Evolutionary conservation across 1,140 invertebrate species (phyloP).

Genomic region (Calycopis cecrops): DNA sequence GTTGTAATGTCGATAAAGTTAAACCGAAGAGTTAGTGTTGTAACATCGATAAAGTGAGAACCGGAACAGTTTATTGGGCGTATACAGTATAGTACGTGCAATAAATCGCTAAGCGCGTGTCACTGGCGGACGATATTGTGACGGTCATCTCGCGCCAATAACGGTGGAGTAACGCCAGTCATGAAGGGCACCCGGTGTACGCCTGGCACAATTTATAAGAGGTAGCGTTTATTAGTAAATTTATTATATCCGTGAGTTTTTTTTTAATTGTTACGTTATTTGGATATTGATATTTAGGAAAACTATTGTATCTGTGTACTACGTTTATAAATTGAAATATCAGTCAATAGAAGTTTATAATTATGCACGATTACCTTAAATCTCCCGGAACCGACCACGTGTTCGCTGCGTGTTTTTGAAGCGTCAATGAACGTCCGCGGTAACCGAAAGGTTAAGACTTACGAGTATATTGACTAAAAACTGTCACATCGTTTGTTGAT

Average conservation of each 20-base stretch:
- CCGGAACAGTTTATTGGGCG: neutral
- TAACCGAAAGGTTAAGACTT: too few species aligned
- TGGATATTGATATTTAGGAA: too few species aligned
- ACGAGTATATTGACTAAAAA: too few species aligned
- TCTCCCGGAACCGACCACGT: too few species aligned
- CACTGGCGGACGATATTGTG: slow-evolving; percentile 39
- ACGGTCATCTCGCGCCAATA: slow-evolving; percentile 64
- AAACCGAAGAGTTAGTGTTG: neutral
- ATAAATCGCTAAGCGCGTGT: slow-evolving; percentile 31
- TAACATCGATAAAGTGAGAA: neutral
- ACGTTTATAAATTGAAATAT: too few species aligned
- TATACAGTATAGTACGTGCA: slow-evolving; percentile 9
- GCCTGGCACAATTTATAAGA: slow-evolving; percentile 9
- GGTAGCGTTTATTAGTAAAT: slow-evolving; percentile 15
- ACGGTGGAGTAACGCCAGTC: slow-evolving; percentile 44
- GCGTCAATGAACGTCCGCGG: too few species aligned
- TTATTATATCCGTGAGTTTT: neutral
- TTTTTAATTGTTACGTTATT: too few species aligned
- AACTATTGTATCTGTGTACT: too few species aligned
- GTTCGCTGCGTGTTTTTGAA: too few species aligned
- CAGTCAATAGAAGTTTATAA: too few species aligned
- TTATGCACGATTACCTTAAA: too few species aligned
- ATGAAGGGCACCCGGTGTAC: slow-evolving; percentile 30
- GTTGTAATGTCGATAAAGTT: neutral
- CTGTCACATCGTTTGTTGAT: too few species aligned